Conservation (phyloP, 2,113 vertebrate genomes). For the Speoplatyrhinus poulsoni region DNA sequence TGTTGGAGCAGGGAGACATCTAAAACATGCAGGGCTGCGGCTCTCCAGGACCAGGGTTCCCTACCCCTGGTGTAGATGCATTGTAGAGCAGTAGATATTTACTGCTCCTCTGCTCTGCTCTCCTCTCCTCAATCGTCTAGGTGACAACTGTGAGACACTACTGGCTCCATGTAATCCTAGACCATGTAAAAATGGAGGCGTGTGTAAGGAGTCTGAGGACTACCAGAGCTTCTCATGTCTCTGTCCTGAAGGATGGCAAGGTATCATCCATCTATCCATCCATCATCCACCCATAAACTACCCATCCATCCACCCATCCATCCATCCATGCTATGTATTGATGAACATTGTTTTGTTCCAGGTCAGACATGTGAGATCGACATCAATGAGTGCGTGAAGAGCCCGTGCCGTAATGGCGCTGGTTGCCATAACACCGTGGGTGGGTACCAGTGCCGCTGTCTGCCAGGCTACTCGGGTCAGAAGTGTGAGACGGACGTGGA, state of each 20-base stretch:
- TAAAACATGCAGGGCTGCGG: too few relatives aligned
- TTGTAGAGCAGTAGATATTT: not conserved
- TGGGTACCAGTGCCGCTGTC: slow-evolving; percentile 86
- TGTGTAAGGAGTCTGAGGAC: slow-evolving; percentile 87
- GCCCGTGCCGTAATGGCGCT: slow-evolving; percentile 84
- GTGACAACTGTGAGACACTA: slow-evolving; percentile 86
- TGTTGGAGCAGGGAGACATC: too few relatives aligned
- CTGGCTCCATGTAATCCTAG: slow-evolving; percentile 86
- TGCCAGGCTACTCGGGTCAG: slow-evolving; percentile 82
- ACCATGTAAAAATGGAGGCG: slow-evolving; percentile 88
- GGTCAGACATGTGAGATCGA: slow-evolving; percentile 96
- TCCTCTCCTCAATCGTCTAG: slow-evolving; percentile 66
- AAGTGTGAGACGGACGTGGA: slow-evolving; percentile 89
- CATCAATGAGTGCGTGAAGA: slow-evolving; percentile 94
- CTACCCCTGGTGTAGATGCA: too few relatives aligned
- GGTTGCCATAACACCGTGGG: slow-evolving; percentile 89
- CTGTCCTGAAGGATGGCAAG: slow-evolving; percentile 95
- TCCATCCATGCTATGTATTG: not conserved
- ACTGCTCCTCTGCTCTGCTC: not conserved
- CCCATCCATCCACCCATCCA: not conserved
- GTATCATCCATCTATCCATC: slow-evolving; percentile 62
- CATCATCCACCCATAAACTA: not conserved
- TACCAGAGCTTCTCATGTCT: slow-evolving; percentile 92
- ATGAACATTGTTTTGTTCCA: slow-evolving; percentile 41
- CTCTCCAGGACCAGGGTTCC: too few relatives aligned